Evolutionary conservation across 1,140 invertebrate species (phyloP), one percentile per base, ranked within the genome.

Genomic region (Pseudomyrmex concolor): DNA sequence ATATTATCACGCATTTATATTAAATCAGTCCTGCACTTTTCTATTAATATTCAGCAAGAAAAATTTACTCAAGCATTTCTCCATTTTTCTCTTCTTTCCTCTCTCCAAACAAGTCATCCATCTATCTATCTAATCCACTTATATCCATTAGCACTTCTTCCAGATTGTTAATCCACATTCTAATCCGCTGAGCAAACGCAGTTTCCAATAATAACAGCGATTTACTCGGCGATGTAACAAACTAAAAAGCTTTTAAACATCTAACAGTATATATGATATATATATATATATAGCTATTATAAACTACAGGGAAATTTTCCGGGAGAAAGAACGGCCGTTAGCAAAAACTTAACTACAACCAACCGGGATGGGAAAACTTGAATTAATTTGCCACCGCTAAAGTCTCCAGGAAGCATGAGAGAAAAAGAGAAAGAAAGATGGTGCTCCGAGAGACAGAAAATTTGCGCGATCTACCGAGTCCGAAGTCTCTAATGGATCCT

Each of bases 401-500:
- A 72, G 63, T 34, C 34, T 22, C 13, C 63, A 85, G 66, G 82
- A 85, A 85, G 68, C 60, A 66, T 34, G 7, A 34, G 34, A 34
- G 74, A 80, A 62, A 66, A 74, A 63, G 55, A 17, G 74, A 50
- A 50, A 17, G 72, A 50, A 5, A 19, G 43, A 83, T 73, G 54
- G 19, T 54, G 71, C n/a, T 81, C 48, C 0, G 54, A 64, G 64
- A 34, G 48, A 13, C 63, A 62, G 68, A 88, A 90, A 89, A 88
- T 86, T 91, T 90, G 83, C 67, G 82, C 82, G 84, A 84, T 87
- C 68, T 89, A 81, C 83, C 88, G 84, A 86, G 88, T 84, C 89
- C 89, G 80, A 48, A 86, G 63, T 64, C 84, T 83, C 90, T 93
- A 93, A 93, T 93, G 92, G 91, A 91, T 92, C 91, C 92, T 93